A percentile compares a stretch with the other conserved stretches of the same genome.
Conservation (phyloP, 2,113 vertebrate species). For the Melanocharis versteri region DNA sequence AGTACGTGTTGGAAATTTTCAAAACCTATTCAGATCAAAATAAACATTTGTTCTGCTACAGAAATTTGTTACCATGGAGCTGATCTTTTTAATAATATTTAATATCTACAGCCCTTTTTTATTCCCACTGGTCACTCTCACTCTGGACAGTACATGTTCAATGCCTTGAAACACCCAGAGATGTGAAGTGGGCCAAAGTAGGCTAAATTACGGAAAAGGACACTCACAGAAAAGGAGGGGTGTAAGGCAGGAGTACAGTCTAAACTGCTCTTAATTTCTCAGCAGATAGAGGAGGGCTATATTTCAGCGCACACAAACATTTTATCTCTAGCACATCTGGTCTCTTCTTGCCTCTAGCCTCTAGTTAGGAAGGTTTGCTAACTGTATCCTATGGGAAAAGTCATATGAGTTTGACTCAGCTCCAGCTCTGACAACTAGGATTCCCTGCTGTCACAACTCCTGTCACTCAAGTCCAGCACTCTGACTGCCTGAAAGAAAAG, state of each 20-base stretch:
- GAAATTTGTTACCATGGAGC: not conserved
- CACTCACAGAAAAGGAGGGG: not conserved
- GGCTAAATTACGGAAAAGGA: not conserved
- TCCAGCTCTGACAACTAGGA: conserved; percentile 72
- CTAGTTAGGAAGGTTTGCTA: conserved; percentile 78
- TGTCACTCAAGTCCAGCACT: conserved; percentile 61
- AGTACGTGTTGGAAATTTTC: not conserved
- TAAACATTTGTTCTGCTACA: not conserved
- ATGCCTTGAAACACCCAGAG: not conserved
- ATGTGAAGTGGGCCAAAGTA: not conserved
- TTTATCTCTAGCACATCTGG: conserved; percentile 64
- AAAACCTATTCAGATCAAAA: conserved; percentile 15
- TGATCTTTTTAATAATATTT: not conserved
- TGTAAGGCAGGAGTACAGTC: not conserved
- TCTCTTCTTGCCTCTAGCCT: conserved; percentile 78
- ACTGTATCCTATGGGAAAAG: conserved; percentile 75
- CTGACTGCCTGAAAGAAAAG: conserved; percentile 71
- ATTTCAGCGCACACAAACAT: conserved; percentile 61
- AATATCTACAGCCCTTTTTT: not conserved
- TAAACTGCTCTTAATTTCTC: conserved; percentile 72
- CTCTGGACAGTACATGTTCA: not conserved
- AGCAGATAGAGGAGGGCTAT: conserved; percentile 50
- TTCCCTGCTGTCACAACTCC: conserved; percentile 75
- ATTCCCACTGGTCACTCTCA: not conserved
- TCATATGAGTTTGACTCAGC: conserved; percentile 70